These are phyloP conservation scores for Sinonovacula constricta DNA, from an alignment of 1,140 invertebrate genomes.

Conservation along the genomic window DNA sequence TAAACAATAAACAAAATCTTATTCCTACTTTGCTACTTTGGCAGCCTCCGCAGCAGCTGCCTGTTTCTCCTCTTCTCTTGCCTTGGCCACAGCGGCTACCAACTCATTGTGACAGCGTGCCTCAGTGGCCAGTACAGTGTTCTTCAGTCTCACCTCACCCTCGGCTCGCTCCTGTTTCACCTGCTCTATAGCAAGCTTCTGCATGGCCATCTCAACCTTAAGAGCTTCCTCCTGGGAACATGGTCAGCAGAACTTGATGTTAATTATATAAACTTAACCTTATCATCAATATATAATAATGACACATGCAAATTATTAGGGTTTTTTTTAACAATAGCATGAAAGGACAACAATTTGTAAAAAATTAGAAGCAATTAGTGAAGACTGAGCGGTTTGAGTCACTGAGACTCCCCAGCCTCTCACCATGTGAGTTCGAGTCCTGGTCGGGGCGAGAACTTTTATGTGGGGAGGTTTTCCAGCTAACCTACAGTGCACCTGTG, in stretches of 20 bases:
- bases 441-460: too few relatives aligned
- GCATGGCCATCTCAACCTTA: constrained; percentile 70
- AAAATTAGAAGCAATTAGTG: too few relatives aligned
- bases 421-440: too few relatives aligned
- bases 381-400: too few relatives aligned
- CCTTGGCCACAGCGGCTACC: constrained; percentile 54
- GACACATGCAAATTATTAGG: too few relatives aligned
- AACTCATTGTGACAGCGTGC: constrained; percentile 51
- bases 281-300: not conserved
- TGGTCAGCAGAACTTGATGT: not conserved
- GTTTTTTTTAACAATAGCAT: not conserved
- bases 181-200: constrained; percentile 69
- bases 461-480: too few relatives aligned
- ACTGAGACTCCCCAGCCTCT: too few relatives aligned
- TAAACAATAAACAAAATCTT: too few relatives aligned
- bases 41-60: constrained; percentile 56
- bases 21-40: constrained; percentile 59
- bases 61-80: constrained; percentile 59
- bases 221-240: constrained; percentile 67
- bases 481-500: too few relatives aligned
- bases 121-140: constrained; percentile 60
- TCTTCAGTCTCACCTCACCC: constrained; percentile 61
- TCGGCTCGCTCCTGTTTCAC: constrained; percentile 64
- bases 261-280: not conserved
- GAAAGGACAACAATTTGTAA: too few relatives aligned